These are phyloP conservation scores for Graptemys geographica DNA, from an alignment of 2,797 vertebrate species.

Conservation along the genomic window DNA sequence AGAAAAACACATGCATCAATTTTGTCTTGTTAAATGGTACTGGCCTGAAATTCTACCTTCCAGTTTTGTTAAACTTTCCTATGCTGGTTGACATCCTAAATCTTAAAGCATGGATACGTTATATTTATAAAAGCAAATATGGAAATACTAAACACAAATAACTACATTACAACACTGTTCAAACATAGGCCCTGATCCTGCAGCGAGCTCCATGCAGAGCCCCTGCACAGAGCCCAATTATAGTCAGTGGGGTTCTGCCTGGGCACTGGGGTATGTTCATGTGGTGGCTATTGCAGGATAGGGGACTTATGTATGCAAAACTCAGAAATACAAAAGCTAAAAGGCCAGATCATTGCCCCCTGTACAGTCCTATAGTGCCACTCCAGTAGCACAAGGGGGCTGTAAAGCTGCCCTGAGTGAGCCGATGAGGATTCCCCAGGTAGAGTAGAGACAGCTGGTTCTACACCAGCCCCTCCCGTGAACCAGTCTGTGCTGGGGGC, in stretches of 20 bases:
- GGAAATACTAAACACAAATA: background rate
- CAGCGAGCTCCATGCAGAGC: background rate
- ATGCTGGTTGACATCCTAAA: background rate
- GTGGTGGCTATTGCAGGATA: background rate
- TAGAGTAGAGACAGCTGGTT: accelerated
- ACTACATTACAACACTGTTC: background rate
- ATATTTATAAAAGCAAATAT: background rate
- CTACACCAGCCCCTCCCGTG: background rate
- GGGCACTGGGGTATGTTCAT: background rate
- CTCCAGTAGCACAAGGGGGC: background rate
- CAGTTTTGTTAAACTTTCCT: background rate
- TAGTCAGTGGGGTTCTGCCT: background rate
- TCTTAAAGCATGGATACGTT: background rate
- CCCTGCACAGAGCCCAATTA: background rate
- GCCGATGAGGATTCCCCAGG: background rate
- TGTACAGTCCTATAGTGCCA: accelerated
- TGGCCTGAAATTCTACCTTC: background rate
- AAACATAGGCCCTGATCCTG: background rate
- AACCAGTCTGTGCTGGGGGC: background rate
- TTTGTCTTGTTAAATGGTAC: conserved; percentile 28
- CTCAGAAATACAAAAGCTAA: background rate
- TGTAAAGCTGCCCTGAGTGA: background rate
- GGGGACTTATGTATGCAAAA: accelerated
- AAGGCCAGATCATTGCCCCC: background rate
- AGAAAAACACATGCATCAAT: conserved; percentile 33